Evolutionary conservation across 2,797 vertebrate genomes (phyloP).

Genomic region (Artibeus lituratus): DNA sequence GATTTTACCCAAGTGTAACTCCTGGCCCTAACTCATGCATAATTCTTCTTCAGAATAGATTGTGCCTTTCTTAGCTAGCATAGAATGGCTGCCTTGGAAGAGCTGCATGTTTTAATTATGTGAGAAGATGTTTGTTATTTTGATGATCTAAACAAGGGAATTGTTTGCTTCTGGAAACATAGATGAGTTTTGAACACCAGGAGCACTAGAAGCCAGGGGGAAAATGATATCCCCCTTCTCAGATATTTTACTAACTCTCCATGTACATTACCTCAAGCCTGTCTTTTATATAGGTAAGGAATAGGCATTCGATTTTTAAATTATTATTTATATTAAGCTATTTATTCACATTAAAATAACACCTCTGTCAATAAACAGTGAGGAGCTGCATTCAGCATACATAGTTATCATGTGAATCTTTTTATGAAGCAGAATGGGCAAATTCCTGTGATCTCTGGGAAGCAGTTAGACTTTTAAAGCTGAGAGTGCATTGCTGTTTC

Average conservation of each 20-base stretch:
- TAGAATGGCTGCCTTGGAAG: conserved; percentile 7
- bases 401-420: neutral
- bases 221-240: neutral
- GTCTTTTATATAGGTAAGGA: neutral
- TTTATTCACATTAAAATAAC: neutral
- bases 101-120: conserved; percentile 57
- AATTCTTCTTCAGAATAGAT: conserved; percentile 53
- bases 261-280: neutral
- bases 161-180: conserved; percentile 38
- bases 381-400: neutral
- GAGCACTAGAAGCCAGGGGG: neutral
- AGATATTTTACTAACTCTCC: neutral
- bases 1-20: conserved; percentile 73
- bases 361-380: neutral
- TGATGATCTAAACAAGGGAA: conserved; percentile 37
- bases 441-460: neutral
- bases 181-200: neutral
- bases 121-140: conserved; percentile 37
- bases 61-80: conserved; percentile 40
- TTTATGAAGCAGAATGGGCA: neutral
- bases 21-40: conserved; percentile 60
- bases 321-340: neutral
- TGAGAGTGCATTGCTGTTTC: neutral
- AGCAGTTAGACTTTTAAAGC: neutral
- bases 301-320: neutral